These are phyloP conservation scores for Synanthedon andrenaeformis DNA, from an alignment of 2,888 invertebrate species.

Conservation along the genomic window DNA sequence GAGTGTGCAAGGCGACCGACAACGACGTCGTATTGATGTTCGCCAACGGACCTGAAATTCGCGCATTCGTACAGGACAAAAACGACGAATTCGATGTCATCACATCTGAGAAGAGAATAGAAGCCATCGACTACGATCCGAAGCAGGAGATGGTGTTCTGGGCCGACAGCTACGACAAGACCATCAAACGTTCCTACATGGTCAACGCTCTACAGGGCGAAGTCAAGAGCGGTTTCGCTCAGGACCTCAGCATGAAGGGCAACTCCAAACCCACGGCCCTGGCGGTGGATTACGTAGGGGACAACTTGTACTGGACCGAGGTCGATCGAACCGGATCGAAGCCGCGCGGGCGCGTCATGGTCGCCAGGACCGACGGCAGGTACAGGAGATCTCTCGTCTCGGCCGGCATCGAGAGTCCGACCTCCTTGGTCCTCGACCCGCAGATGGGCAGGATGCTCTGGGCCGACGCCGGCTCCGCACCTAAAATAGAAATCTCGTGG, in stretches of 20 bases:
- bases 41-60: conserved; percentile 89
- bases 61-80: conserved; percentile 76
- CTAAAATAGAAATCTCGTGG: conserved; percentile 96
- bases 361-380: conserved; percentile 89
- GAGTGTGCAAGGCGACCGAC: conserved; percentile 82
- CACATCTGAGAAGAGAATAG: conserved; percentile 87
- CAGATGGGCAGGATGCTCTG: conserved; percentile 90
- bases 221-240: conserved; percentile 85
- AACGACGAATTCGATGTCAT: conserved; percentile 82
- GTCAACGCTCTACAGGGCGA: conserved; percentile 81
- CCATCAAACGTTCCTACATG: conserved; percentile 92
- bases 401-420: conserved; percentile 85
- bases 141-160: conserved; percentile 89
- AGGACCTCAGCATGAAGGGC: conserved; percentile 87
- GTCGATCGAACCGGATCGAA: conserved; percentile 80
- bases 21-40: conserved; percentile 78
- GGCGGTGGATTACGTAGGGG: conserved; percentile 93
- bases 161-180: conserved; percentile 92
- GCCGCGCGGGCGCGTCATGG: conserved; percentile 85
- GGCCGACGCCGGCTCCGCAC: conserved; percentile 91
- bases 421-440: conserved; percentile 89
- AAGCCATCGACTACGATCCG: conserved; percentile 92
- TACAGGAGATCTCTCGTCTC: conserved; percentile 85
- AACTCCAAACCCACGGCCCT: conserved; percentile 88
- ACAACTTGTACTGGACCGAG: conserved; percentile 96